Percentiles rank a stretch among this genome's conserved stretches.
Conservation (phyloP, 1,140 invertebrate genomes). For the Drosophila takahashii region DNA sequence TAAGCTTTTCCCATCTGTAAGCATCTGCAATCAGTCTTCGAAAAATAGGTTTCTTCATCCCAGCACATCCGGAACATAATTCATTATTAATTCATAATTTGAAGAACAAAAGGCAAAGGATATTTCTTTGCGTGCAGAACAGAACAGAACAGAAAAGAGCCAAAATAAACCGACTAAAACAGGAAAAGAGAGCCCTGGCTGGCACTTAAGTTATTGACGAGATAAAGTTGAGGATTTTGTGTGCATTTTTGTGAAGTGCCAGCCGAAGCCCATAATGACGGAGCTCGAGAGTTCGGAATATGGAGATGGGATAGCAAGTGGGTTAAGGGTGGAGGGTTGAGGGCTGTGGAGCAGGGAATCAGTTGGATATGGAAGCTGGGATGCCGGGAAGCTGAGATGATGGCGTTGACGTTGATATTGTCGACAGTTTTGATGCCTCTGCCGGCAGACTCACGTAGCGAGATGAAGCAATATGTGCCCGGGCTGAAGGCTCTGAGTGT, state of each 20-base stretch:
- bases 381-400: slow-evolving; percentile 21
- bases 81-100: neutral
- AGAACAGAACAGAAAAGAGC: neutral
- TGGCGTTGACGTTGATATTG: slow-evolving; percentile 52
- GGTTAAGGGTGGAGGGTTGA: neutral
- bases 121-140: slow-evolving; percentile 15
- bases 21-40: no score
- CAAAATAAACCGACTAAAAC: slow-evolving; percentile 31
- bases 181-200: slow-evolving; percentile 30
- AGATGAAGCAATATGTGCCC: slow-evolving; percentile 55
- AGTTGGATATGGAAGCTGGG: slow-evolving; percentile 20
- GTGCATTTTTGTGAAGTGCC: slow-evolving; percentile 81
- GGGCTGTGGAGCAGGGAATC: slow-evolving; percentile 1
- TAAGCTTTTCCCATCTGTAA: no score
- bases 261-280: slow-evolving; percentile 73
- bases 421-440: slow-evolving; percentile 50
- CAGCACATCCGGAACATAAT: neutral
- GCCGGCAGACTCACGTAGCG: slow-evolving; percentile 39
- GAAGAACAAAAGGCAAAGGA: neutral
- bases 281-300: slow-evolving; percentile 39
- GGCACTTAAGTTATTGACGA: slow-evolving; percentile 78
- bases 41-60: neutral
- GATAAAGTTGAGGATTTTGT: slow-evolving; percentile 83
- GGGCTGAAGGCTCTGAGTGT: slow-evolving; percentile 21
- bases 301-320: slow-evolving; percentile 24